Evolutionary conservation across 1,140 invertebrate species (phyloP).

Genomic region (Pseudomyrmex dendroicus): DNA sequence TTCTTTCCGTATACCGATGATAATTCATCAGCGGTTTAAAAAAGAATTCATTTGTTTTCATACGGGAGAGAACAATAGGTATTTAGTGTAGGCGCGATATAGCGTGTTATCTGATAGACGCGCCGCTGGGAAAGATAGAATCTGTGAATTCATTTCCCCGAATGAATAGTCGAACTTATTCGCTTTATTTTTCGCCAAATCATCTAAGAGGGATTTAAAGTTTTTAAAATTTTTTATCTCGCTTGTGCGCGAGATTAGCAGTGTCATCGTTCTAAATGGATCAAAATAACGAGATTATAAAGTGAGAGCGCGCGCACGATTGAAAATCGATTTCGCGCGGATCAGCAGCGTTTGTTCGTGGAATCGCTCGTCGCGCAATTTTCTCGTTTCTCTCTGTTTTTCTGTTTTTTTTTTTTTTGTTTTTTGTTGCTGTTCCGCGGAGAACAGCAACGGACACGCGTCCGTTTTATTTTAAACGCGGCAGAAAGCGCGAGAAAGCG

Average conservation of each 20-base stretch:
- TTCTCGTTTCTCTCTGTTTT: neutral
- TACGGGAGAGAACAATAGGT: neutral
- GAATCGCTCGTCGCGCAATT: neutral
- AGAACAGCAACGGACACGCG: neutral
- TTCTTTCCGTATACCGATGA: too few species aligned
- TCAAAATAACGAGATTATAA: constrained; percentile 25
- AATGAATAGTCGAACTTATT: too few species aligned
- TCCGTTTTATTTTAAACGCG: constrained; percentile 20
- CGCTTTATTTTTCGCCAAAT: neutral
- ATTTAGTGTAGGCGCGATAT: neutral
- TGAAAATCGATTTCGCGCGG: constrained; percentile 30
- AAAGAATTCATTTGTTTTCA: neutral
- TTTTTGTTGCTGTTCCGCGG: too few species aligned
- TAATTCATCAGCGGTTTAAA: neutral
- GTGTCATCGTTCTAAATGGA: neutral
- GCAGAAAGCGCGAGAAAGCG: constrained; percentile 1
- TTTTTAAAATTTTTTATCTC: neutral
- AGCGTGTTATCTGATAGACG: too few species aligned
- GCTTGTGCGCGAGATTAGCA: neutral
- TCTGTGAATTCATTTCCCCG: too few species aligned
- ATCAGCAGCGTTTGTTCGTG: constrained; percentile 29
- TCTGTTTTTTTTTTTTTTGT: neutral
- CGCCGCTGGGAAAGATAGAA: too few species aligned
- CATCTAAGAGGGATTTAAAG: neutral
- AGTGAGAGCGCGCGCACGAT: constrained; percentile 8